Conservation (phyloP, 2,113 vertebrate species). For the Pogona vitticeps region DNA sequence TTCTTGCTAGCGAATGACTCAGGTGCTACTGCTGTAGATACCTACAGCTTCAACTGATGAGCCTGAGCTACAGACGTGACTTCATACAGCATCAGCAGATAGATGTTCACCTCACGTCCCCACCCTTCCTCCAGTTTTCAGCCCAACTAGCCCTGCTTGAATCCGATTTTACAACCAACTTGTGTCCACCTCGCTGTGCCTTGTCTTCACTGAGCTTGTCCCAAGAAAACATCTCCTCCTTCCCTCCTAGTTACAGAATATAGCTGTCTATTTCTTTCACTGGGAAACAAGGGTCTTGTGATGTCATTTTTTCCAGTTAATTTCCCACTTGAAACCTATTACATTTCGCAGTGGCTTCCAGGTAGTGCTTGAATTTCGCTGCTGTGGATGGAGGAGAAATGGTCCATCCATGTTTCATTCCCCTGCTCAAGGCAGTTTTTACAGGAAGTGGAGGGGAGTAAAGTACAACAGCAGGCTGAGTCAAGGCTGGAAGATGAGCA, state of each 20-base stretch:
- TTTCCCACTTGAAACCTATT: slow-evolving; percentile 68
- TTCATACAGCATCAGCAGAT: background rate
- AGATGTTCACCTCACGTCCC: background rate
- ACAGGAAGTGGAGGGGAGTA: background rate
- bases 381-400: slow-evolving; percentile 37
- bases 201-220: slow-evolving; percentile 65
- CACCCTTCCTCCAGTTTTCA: background rate
- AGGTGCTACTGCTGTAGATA: background rate
- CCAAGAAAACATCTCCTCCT: slow-evolving; percentile 57
- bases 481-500: background rate
- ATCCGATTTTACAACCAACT: background rate
- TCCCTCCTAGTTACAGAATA: slow-evolving; percentile 56
- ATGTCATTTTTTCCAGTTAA: slow-evolving; percentile 76
- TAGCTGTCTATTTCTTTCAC: slow-evolving; percentile 75
- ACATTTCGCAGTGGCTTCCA: slow-evolving; percentile 70
- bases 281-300: slow-evolving; percentile 49
- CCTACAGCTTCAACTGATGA: background rate
- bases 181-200: background rate
- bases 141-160: background rate
- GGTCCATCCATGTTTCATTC: rapidly evolving
- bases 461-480: background rate
- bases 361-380: slow-evolving; percentile 51
- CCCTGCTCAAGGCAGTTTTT: rapidly evolving
- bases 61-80: background rate
- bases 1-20: background rate